Conservation (phyloP, 2,888 invertebrate species). For the Agonopterix heracliana region DNA sequence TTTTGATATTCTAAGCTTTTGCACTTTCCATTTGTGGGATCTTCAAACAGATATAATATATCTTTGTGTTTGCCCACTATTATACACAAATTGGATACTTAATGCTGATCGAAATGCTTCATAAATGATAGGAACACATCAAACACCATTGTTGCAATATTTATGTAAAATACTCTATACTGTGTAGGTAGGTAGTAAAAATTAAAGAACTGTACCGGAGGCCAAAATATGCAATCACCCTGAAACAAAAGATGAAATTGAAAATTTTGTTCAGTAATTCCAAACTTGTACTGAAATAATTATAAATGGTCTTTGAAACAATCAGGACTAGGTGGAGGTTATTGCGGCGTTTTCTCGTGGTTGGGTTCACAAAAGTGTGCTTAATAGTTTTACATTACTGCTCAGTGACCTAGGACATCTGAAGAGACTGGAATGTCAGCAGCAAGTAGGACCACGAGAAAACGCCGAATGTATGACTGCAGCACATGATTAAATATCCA, state of each 20-base stretch:
- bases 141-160: slow-evolving; percentile 89
- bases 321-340: no score
- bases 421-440: no score
- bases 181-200: slow-evolving; percentile 88
- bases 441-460: no score
- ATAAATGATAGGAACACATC: slow-evolving; percentile 92
- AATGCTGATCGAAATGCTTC: slow-evolving; percentile 76
- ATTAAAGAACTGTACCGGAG: slow-evolving; percentile 92
- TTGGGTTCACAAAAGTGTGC: no score
- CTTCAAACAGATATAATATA: background rate
- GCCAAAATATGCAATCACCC: slow-evolving; percentile 94
- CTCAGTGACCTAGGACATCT: no score
- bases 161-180: slow-evolving; percentile 92
- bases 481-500: no score
- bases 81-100: background rate
- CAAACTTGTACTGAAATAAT: background rate
- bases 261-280: background rate
- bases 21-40: no score
- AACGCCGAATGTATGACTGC: no score
- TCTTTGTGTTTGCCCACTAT: background rate
- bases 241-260: slow-evolving; percentile 58
- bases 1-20: no score
- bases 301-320: background rate
- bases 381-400: no score
- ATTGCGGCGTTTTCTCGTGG: no score